phyloP scores from a whole-genome alignment of 2,113 vertebrate species.

The Mugil cephalus region DNA sequence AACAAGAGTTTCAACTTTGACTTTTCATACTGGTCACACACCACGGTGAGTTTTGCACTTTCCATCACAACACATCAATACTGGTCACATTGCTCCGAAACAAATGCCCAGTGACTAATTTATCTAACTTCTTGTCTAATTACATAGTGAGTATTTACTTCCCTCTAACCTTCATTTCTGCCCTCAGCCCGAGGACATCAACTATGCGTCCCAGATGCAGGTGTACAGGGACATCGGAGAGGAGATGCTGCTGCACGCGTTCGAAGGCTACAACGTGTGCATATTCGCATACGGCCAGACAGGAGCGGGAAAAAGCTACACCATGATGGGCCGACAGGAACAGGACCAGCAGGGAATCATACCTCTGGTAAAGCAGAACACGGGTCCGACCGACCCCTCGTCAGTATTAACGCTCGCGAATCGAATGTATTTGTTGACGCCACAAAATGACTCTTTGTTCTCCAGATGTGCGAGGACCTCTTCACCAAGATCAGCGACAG shows the following conservation, averaged over 20 bases:
- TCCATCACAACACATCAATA: neutral
- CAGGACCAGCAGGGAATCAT: constrained; percentile 97
- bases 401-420: neutral
- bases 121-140: neutral
- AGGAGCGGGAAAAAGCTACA: constrained; percentile 96
- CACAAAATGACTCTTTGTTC: constrained; percentile 19
- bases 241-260: constrained; percentile 97
- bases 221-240: constrained; percentile 96
- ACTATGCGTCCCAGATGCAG: constrained; percentile 95
- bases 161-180: neutral
- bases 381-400: neutral
- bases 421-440: neutral
- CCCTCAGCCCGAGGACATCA: constrained; percentile 92
- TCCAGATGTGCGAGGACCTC: constrained; percentile 96
- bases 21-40: constrained; percentile 99
- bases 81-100: neutral
- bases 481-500: constrained; percentile 95
- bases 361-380: constrained; percentile 85
- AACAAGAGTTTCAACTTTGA: constrained; percentile 99
- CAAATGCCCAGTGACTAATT: neutral
- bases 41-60: constrained; percentile 87
- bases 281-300: constrained; percentile 98
- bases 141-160: neutral
- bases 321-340: constrained; percentile 99
- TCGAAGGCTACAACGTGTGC: constrained; percentile 98